phyloP scores from a whole-genome alignment of 2,113 vertebrate species.

The Nothocercus nigrocapillus region DNA sequence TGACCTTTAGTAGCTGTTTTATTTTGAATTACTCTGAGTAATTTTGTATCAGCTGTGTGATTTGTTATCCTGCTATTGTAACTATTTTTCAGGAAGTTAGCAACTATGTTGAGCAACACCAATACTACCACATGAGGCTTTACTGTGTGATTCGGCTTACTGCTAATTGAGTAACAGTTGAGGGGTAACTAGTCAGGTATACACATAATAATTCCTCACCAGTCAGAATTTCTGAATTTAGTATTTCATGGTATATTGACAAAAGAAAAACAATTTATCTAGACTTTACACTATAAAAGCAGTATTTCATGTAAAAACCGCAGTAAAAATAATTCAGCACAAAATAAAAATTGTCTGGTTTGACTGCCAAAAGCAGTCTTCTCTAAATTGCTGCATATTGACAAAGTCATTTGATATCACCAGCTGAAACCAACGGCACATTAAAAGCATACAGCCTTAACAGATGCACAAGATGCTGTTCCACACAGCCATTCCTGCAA shows the following conservation, averaged over 20 bases:
- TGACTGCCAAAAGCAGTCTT: too few relatives aligned
- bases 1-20: background rate
- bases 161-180: background rate
- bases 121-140: background rate
- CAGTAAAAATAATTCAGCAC: conserved; percentile 50
- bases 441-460: background rate
- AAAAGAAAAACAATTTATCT: conserved; percentile 52
- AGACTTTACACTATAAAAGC: background rate
- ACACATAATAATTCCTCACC: background rate
- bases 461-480: background rate
- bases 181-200: background rate
- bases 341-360: conserved; percentile 15
- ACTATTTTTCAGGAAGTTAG: background rate
- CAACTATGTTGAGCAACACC: background rate
- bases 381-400: background rate
- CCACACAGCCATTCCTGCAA: background rate
- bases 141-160: background rate
- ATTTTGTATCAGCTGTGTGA: background rate
- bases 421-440: background rate
- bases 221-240: conserved; percentile 8
- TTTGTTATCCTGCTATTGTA: background rate
- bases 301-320: conserved; percentile 19
- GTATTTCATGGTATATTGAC: background rate
- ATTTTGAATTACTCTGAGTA: background rate
- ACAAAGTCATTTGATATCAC: background rate